Conservation (phyloP, 2,113 vertebrate species). For the Todiramphus chloris region DNA sequence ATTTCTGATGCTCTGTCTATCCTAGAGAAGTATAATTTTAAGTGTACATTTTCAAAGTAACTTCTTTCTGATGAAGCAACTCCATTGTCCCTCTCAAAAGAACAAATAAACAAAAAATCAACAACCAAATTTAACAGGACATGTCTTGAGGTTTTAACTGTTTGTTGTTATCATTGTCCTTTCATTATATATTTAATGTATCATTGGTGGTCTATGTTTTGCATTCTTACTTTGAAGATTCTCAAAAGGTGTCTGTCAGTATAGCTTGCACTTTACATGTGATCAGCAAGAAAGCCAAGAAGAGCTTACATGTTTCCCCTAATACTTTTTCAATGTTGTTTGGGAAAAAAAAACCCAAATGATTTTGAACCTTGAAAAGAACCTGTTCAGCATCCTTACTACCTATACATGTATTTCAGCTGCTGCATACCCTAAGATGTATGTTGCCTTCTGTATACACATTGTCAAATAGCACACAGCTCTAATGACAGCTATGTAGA, state of each 20-base stretch:
- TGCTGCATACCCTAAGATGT: not conserved
- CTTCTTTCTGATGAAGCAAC: not conserved
- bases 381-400: not conserved
- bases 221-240: not conserved
- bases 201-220: not conserved
- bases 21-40: not conserved
- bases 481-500: not conserved
- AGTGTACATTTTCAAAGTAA: not conserved
- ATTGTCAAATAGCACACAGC: not conserved
- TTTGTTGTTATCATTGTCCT: not conserved
- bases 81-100: no score
- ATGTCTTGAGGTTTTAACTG: not conserved
- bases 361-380: not conserved
- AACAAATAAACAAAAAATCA: no score
- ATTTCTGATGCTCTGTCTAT: not conserved
- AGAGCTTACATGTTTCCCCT: not conserved
- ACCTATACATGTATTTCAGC: not conserved
- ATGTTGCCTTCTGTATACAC: not conserved
- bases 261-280: not conserved
- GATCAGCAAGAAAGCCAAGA: not conserved
- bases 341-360: not conserved
- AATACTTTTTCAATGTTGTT: not conserved
- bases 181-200: not conserved
- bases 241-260: not conserved
- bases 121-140: not conserved